Base-by-base conservation (phyloP, 30 jellyfish, hydroid and myxozoan genomes). In the Aurelia aurita region DNA sequence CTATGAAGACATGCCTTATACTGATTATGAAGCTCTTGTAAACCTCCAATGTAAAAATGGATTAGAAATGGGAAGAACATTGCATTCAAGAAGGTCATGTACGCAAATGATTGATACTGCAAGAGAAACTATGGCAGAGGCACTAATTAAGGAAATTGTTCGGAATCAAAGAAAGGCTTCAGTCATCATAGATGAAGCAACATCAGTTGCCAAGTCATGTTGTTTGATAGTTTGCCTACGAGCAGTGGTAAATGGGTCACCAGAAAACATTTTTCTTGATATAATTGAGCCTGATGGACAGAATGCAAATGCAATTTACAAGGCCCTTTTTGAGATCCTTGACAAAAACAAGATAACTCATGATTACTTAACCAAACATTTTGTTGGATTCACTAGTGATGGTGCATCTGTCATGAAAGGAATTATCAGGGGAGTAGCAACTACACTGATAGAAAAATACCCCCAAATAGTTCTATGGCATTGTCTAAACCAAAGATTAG, bases 331-430 rank as follows among this genome's bases (percentile, higher is more conserved):
- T 5, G 46, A 77, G 65, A 10, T 34, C 79, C 75, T 74, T 26
- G 73, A 53, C 49, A 74, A 57, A 53, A 20, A 74, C 23, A 27
- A 57, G 53, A 12, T 74, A 5, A 6, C 86, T 57, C 21, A 35
- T 58, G 81, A 77, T 13, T 55, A 55, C 89, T 59, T 77, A 44
- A 22, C 80, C 80, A 77, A 58, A 77, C 64, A 60, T 58, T 61
- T 77, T 77, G 85, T 79, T 79, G 82, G 14, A 79, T 59, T 79
- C 72, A 32, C 90, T 59, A 79, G 82, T 63, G 90, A 63, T 79
- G 90, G 84, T 60, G 90, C 85, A 29, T 79, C 90, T 21, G 90
- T 79, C 16, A 63, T 59, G 80, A 84, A 59, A 46, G 85, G 90
- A 64, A 49, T n/a, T 45, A 46, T 28, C 62, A 32, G 82, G 62